Conservation (phyloP, 2,113 vertebrate genomes). For the Psephotus haematonotus region DNA sequence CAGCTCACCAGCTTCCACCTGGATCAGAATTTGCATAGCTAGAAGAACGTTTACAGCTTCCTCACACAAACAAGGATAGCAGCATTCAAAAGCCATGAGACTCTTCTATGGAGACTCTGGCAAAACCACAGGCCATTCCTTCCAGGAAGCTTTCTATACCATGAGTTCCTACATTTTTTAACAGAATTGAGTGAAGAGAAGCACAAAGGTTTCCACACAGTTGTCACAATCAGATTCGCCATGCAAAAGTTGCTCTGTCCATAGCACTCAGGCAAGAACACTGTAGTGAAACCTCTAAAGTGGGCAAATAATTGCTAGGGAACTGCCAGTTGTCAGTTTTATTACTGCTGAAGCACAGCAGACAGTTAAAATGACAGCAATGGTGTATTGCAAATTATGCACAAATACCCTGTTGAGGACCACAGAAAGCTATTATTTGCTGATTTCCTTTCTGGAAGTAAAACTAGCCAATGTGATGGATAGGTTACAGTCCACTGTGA, state of each 20-base stretch:
- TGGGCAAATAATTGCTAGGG: neutral
- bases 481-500: accelerated
- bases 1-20: conserved; percentile 6
- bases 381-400: neutral
- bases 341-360: neutral
- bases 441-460: neutral
- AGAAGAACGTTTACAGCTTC: neutral
- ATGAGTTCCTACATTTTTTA: neutral
- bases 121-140: neutral
- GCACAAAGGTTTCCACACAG: neutral
- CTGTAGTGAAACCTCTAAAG: neutral
- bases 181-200: neutral
- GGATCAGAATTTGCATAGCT: neutral
- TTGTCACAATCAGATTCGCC: neutral
- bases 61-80: neutral
- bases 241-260: neutral
- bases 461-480: neutral
- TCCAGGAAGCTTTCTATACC: neutral
- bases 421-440: neutral
- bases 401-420: neutral
- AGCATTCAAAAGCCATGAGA: neutral
- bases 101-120: neutral
- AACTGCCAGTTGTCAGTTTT: neutral
- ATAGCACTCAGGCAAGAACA: neutral
- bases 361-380: neutral